Percentiles rank a stretch among this genome's conserved stretches.
phyloP scores from a whole-genome alignment of 2,888 invertebrate genomes.

The Lingula anatina region DNA sequence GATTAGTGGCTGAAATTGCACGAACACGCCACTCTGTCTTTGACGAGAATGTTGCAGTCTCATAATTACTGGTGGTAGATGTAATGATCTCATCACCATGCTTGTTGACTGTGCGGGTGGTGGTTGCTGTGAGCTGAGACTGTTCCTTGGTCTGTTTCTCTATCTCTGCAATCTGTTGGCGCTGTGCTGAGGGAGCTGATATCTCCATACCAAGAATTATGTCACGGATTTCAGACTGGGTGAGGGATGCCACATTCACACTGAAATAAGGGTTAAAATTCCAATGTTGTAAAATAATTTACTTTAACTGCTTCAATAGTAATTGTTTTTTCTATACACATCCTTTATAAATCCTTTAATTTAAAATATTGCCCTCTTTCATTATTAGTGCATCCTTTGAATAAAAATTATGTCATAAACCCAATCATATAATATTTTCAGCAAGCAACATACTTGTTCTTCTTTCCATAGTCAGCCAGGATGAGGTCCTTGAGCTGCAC shows the following conservation, averaged over 20 bases:
- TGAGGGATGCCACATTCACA: conserved; percentile 97
- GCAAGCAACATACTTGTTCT: conserved; percentile 81
- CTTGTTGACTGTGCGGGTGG: conserved; percentile 97
- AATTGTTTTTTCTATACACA: no score
- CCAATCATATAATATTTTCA: no score
- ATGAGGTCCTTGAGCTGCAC: conserved; percentile 97
- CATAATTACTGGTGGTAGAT: conserved; percentile 97
- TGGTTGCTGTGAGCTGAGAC: conserved; percentile 91
- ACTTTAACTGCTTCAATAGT: no score
- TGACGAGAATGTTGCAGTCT: conserved; percentile 93
- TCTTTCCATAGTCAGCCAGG: conserved; percentile 98
- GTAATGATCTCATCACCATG: conserved; percentile 99
- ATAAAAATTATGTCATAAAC: no score
- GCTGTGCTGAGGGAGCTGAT: conserved; percentile 95
- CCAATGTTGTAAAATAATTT: no score
- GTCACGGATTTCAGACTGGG: conserved; percentile 98
- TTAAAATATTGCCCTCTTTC: no score
- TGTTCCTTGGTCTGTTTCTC: conserved; percentile 99
- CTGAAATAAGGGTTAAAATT: conserved; percentile 52
- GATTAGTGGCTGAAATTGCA: conserved; percentile 95
- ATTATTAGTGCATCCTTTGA: no score
- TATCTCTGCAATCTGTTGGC: conserved; percentile 99
- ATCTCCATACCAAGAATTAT: conserved; percentile 99
- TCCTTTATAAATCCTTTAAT: no score
- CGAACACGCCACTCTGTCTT: conserved; percentile 98